Evolutionary conservation across 2,888 invertebrate genomes (phyloP).

Genomic region (Drosophila flavopinicola): DNA sequence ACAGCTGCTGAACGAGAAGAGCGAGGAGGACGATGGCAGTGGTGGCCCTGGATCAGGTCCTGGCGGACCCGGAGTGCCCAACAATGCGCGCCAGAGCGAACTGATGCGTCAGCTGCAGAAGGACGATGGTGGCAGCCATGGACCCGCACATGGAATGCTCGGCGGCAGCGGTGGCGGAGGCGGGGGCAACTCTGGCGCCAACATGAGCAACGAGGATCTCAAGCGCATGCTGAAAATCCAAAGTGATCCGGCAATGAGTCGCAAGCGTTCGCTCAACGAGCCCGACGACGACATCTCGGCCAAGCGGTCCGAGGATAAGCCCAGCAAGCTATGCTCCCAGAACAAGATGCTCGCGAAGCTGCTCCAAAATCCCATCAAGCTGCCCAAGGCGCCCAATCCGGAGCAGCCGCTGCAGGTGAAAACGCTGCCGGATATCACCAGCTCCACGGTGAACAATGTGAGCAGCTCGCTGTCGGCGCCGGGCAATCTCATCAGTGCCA

Average conservation of each 20-base stretch:
- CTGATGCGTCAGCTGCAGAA: constrained; percentile 86
- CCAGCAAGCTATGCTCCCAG: constrained; percentile 91
- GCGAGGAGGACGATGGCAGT: constrained; percentile 90
- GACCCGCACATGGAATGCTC: constrained; percentile 69
- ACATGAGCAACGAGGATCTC: constrained; percentile 83
- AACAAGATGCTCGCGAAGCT: constrained; percentile 94
- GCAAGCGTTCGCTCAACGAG: constrained; percentile 88
- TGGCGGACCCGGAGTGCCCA: constrained; percentile 78
- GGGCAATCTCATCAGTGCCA: constrained; percentile 69
- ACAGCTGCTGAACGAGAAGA: constrained; percentile 92
- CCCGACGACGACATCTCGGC: constrained; percentile 85
- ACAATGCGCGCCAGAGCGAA: constrained; percentile 84
- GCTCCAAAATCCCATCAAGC: constrained; percentile 90
- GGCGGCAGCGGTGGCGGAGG: constrained; percentile 26
- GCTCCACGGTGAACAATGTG: constrained; percentile 79
- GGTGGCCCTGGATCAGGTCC: constrained; percentile 21
- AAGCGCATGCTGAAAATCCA: constrained; percentile 83
- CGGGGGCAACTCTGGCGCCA: constrained; percentile 74
- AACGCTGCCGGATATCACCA: constrained; percentile 84
- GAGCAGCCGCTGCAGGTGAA: constrained; percentile 82
- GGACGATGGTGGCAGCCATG: constrained; percentile 79
- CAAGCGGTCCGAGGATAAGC: constrained; percentile 84
- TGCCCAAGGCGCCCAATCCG: constrained; percentile 85
- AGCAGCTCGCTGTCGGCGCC: constrained; percentile 71
- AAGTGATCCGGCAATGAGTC: constrained; percentile 83